phyloP scores from a whole-genome alignment of 2,797 vertebrate genomes.

The Tachyglossus aculeatus region DNA sequence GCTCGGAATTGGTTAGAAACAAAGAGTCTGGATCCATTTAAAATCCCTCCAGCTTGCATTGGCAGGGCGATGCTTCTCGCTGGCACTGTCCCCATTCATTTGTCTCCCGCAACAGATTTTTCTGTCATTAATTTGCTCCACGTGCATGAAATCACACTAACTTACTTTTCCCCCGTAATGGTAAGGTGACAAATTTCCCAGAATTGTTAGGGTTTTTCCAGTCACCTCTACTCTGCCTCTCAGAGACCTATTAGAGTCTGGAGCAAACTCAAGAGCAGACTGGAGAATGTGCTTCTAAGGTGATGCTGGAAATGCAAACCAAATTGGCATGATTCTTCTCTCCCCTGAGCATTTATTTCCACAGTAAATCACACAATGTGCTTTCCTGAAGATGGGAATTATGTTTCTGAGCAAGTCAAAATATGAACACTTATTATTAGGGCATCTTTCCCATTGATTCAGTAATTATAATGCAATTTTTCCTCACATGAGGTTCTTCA shows the following conservation, averaged over 20 bases:
- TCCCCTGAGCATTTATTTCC: background rate
- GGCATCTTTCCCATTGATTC: background rate
- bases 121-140: conserved; percentile 54
- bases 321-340: background rate
- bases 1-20: conserved; percentile 55
- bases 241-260: conserved; percentile 16
- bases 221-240: conserved; percentile 1
- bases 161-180: conserved; percentile 67
- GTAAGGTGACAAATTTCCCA: conserved; percentile 62
- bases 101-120: conserved; percentile 52
- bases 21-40: conserved; percentile 30
- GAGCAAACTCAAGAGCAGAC: conserved; percentile 36
- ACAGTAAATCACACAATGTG: background rate
- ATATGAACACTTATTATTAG: background rate
- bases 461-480: background rate
- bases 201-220: conserved; percentile 39
- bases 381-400: background rate
- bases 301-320: conserved; percentile 19
- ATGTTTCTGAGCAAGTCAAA: background rate
- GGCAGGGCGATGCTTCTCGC: conserved; percentile 31
- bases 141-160: conserved; percentile 53
- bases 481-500: background rate
- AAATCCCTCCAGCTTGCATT: conserved; percentile 22
- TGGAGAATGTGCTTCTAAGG: background rate
- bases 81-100: conserved; percentile 16